These are phyloP conservation scores for Drosophila colorata DNA, from an alignment of 2,888 invertebrate genomes.

Conservation along the genomic window DNA sequence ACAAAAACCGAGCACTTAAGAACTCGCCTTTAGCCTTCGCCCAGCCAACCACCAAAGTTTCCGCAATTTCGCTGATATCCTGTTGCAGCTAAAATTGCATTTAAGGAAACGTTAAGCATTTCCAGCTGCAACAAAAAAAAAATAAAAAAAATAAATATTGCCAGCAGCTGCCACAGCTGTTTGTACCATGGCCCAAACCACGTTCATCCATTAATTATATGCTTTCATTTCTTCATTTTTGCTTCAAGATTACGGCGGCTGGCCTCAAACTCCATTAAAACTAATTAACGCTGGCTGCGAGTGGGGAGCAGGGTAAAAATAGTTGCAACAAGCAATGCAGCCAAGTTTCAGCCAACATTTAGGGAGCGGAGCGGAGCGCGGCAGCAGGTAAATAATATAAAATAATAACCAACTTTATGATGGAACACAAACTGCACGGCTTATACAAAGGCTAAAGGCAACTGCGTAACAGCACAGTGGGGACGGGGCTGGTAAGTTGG, in stretches of 20 bases:
- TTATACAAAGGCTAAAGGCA: conserved; percentile 28
- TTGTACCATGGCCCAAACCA: conserved; percentile 3
- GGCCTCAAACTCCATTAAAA: conserved; percentile 60
- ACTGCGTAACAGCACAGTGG: conserved; percentile 12
- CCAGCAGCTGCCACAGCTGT: not conserved
- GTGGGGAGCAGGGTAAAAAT: conserved; percentile 19
- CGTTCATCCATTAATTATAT: conserved; percentile 2
- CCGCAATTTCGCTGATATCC: conserved; percentile 6
- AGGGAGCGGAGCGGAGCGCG: not conserved
- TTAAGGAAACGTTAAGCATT: not conserved
- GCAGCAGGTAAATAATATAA: conserved; percentile 41
- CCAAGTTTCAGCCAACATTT: conserved; percentile 27
- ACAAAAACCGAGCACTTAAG: conserved; percentile 32
- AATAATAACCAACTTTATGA: conserved; percentile 58
- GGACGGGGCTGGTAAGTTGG: not conserved
- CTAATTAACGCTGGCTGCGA: conserved; percentile 58
- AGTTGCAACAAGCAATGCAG: conserved; percentile 31
- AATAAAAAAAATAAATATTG: no score
- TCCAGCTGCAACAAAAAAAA: not conserved
- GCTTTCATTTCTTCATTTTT: not conserved
- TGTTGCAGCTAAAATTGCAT: conserved; percentile 25
- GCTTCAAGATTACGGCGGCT: conserved; percentile 16
- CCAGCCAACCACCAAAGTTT: not conserved
- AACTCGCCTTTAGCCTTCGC: conserved; percentile 3
- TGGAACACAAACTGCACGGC: conserved; percentile 33